phyloP scores from a whole-genome alignment of 2,888 invertebrate species.

The Frankliniella fusca region DNA sequence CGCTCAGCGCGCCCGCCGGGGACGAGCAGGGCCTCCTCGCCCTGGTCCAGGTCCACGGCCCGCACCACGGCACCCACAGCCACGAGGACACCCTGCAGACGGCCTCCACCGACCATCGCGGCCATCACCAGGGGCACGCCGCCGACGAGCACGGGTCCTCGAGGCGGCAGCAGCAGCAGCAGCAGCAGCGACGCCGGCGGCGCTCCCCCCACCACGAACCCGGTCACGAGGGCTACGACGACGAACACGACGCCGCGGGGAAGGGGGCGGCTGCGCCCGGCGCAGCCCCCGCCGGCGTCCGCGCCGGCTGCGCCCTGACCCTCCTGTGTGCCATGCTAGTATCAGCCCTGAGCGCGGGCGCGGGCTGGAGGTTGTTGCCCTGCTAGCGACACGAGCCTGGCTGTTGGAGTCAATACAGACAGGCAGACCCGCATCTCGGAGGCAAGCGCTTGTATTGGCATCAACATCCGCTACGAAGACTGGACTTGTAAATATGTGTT shows the following conservation, averaged over 20 bases:
- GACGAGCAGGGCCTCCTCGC: slow-evolving; percentile 17
- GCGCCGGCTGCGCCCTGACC: neutral
- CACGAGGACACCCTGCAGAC: slow-evolving; percentile 31
- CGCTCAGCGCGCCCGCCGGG: slow-evolving; percentile 37
- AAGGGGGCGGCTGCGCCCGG: neutral
- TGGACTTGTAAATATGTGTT: slow-evolving; percentile 18
- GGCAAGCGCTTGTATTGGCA: neutral
- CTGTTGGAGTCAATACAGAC: too few relatives aligned
- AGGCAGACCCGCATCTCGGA: too few relatives aligned
- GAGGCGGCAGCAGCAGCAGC: slow-evolving; percentile 3
- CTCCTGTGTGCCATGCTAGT: slow-evolving; percentile 5
- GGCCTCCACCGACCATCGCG: slow-evolving; percentile 37
- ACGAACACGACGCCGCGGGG: slow-evolving; percentile 33
- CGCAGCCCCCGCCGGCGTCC: neutral
- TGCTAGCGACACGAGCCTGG: too few relatives aligned
- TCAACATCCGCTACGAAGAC: neutral
- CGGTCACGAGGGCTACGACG: slow-evolving; percentile 39
- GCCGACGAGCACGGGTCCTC: slow-evolving; percentile 26
- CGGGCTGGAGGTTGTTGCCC: too few relatives aligned
- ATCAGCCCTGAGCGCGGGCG: neutral
- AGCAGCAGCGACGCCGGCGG: neutral
- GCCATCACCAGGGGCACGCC: slow-evolving; percentile 33
- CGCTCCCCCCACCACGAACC: slow-evolving; percentile 39
- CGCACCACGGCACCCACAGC: slow-evolving; percentile 35
- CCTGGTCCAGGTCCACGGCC: slow-evolving; percentile 36